phyloP scores from a whole-genome alignment of 2,888 invertebrate genomes.

The Trimorus sp. region DNA sequence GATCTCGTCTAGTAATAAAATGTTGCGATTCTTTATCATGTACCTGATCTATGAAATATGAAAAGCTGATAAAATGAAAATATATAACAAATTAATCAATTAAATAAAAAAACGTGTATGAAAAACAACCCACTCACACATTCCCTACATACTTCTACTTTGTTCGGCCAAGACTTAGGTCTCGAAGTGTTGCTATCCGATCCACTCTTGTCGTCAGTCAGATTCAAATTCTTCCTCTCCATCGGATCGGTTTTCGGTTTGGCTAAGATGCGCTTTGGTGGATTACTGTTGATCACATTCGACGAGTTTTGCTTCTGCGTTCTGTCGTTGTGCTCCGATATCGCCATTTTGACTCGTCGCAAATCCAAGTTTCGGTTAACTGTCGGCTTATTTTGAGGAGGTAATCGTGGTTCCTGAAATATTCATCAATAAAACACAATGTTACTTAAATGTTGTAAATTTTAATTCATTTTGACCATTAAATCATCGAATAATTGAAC shows the following conservation, averaged over 20 bases:
- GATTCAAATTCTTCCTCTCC: conserved; percentile 75
- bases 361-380: conserved; percentile 78
- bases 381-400: conserved; percentile 73
- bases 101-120: too few relatives aligned
- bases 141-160: conserved; percentile 74
- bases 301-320: conserved; percentile 71
- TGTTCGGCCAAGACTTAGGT: conserved; percentile 80
- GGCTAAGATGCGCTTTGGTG: conserved; percentile 71
- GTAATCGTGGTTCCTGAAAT: conserved; percentile 74
- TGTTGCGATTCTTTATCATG: too few relatives aligned
- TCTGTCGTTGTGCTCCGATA: conserved; percentile 79
- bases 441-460: too few relatives aligned
- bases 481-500: not conserved
- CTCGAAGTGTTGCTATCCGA: conserved; percentile 70
- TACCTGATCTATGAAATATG: too few relatives aligned
- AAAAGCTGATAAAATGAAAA: too few relatives aligned
- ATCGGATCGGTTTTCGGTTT: conserved; percentile 80
- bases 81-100: too few relatives aligned
- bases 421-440: too few relatives aligned
- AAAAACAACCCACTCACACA: too few relatives aligned
- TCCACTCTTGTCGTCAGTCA: conserved; percentile 72
- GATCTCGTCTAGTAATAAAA: too few relatives aligned
- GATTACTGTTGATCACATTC: conserved; percentile 57
- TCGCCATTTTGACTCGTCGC: conserved; percentile 80
- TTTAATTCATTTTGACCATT: not conserved